Evolutionary conservation across 2,797 vertebrate species (phyloP).

Genomic region (Epinephelus malabaricus): DNA sequence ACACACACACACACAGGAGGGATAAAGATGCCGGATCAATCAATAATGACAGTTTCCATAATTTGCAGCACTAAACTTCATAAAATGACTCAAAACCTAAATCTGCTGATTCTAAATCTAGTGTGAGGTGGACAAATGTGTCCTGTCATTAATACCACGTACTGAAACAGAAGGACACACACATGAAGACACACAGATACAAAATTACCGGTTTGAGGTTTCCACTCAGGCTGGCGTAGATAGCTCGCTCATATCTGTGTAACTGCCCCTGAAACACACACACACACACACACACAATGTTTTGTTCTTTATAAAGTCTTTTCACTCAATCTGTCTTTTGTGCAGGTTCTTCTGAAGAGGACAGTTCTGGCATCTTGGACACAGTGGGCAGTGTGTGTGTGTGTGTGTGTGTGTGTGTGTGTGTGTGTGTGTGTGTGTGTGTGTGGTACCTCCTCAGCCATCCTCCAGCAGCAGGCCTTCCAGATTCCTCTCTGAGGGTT

Average conservation of each 20-base stretch:
- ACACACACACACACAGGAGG: constrained; percentile 72
- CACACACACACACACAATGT: background rate
- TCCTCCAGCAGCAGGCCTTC: constrained; percentile 97
- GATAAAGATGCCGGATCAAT: too few species aligned
- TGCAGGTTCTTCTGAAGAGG: too few species aligned
- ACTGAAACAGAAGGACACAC: background rate
- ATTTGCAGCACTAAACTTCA: too few species aligned
- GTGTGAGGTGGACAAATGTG: too few species aligned
- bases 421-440: too few species aligned
- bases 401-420: background rate
- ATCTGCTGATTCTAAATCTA: too few species aligned
- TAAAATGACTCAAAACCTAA: too few species aligned
- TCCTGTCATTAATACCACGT: too few species aligned
- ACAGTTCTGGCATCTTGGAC: too few species aligned
- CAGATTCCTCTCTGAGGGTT: constrained; percentile 96
- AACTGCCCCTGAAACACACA: constrained; percentile 90
- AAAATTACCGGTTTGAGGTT: constrained; percentile 93
- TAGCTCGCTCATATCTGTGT: constrained; percentile 93
- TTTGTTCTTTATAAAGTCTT: background rate
- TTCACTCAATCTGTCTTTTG: too few species aligned
- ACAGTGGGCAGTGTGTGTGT: background rate
- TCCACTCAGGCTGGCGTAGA: constrained; percentile 95
- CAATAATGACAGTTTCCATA: too few species aligned
- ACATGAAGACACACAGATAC: background rate
- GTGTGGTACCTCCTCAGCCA: constrained; percentile 93